Base-by-base conservation (phyloP, 1,140 invertebrate species). In the Chironomus striatipennis region DNA sequence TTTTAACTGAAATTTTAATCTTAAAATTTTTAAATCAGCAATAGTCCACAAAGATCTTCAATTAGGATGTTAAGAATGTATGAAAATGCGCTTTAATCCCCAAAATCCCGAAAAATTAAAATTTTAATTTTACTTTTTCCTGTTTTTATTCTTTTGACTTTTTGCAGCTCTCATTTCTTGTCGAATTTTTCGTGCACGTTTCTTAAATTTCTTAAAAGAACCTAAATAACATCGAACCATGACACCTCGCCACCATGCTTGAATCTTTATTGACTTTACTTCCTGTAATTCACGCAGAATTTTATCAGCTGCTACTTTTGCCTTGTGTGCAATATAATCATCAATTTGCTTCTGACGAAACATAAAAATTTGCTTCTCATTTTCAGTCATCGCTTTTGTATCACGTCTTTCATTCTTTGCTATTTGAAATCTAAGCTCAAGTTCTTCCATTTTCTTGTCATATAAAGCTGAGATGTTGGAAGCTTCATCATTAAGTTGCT, bases 151-250 rank as follows among this genome's bases (percentile, higher is more conserved):
- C 12, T 57, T n/a, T 1, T 4, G 8, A 57, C 12, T 15, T 15
- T 57, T 57, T 57, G 8, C 47, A 5, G n/a, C n/a, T 57, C 47
- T 12, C 47, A 57, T 57, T 57, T 57, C 47, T n/a, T n/a, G 47
- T 15, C 47, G 47, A 57, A 57, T 74, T 77, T 84, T 85, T 43
- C 77, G 75, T 64, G 82, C 73, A 7, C 80, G 81, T 75, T 86
- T 86, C 43, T 81, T 82, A 70, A 78, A 78, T 76, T 85, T 86
- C 74, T 84, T 83, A 79, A 84, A 88, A 57, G 84, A 86, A 42
- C 86, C 86, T 74, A 88, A 80, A 75, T 86, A 85, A 77, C 83
- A 81, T 24, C 87, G 83, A n/a, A 87, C 86, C 87, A 88, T 88
- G 15, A 85, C 78, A 18, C 85, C 86, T 75, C 85, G 81, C 86